phyloP scores from a whole-genome alignment of 2,113 vertebrate species.

The Myotis yumanensis region DNA sequence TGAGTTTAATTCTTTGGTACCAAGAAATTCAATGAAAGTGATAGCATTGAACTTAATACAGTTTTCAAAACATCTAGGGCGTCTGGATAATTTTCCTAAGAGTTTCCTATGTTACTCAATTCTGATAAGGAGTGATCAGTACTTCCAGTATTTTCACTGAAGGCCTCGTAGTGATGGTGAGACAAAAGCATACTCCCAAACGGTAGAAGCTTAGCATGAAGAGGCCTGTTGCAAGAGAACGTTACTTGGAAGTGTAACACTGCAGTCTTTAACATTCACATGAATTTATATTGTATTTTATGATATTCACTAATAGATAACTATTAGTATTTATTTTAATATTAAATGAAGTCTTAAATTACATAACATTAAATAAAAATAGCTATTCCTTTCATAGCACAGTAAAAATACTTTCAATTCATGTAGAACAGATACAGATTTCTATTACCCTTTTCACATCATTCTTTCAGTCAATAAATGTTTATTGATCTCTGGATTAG shows the following conservation, averaged over 20 bases:
- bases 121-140: background rate
- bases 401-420: background rate
- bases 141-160: background rate
- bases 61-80: background rate
- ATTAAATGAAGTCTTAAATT: background rate
- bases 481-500: background rate
- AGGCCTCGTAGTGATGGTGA: too few relatives aligned
- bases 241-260: background rate
- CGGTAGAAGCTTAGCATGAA: background rate
- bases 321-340: background rate
- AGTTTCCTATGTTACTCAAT: background rate
- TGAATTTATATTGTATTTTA: background rate
- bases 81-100: background rate
- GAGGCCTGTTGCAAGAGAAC: background rate
- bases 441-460: background rate
- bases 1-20: background rate
- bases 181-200: accelerated
- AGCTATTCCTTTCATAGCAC: background rate
- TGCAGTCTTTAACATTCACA: background rate
- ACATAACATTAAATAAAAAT: background rate
- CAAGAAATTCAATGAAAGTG: background rate
- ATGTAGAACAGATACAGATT: background rate
- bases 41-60: background rate
- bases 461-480: background rate
- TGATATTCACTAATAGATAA: background rate